These are phyloP conservation scores for Decapterus maruadsi DNA, from an alignment of 2,797 vertebrate genomes.

Conservation along the genomic window DNA sequence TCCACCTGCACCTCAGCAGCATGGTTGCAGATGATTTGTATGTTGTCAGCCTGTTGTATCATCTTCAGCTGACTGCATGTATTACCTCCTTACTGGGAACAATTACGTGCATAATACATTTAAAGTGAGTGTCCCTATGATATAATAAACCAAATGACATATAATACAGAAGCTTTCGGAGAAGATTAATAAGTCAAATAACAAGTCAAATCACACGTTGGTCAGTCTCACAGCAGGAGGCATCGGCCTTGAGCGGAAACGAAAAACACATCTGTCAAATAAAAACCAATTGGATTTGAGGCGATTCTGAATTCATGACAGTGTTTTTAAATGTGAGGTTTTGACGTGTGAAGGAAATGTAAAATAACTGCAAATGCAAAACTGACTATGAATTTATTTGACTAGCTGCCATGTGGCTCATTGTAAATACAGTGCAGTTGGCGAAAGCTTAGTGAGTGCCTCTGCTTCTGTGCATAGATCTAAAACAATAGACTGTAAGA, in stretches of 20 bases:
- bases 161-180: neutral
- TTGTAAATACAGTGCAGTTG: neutral
- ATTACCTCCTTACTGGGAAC: neutral
- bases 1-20: slow-evolving; percentile 21
- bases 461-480: neutral
- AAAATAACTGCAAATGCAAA: slow-evolving; percentile 44
- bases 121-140: neutral
- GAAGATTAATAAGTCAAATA: neutral
- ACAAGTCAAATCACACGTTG: neutral
- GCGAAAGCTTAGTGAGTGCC: neutral
- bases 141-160: neutral
- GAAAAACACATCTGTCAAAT: slow-evolving; percentile 6
- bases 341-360: slow-evolving; percentile 36
- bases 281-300: neutral
- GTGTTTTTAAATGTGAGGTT: neutral
- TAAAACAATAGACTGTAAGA: neutral
- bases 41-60: neutral
- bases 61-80: slow-evolving; percentile 1
- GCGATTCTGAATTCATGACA: neutral
- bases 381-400: slow-evolving; percentile 25
- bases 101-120: neutral
- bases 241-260: neutral
- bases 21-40: slow-evolving; percentile 9
- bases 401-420: slow-evolving; percentile 16
- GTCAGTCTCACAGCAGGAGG: neutral